These are phyloP conservation scores for Pachydiplax longipennis DNA, from an alignment of 2,888 invertebrate genomes.

Conservation along the genomic window DNA sequence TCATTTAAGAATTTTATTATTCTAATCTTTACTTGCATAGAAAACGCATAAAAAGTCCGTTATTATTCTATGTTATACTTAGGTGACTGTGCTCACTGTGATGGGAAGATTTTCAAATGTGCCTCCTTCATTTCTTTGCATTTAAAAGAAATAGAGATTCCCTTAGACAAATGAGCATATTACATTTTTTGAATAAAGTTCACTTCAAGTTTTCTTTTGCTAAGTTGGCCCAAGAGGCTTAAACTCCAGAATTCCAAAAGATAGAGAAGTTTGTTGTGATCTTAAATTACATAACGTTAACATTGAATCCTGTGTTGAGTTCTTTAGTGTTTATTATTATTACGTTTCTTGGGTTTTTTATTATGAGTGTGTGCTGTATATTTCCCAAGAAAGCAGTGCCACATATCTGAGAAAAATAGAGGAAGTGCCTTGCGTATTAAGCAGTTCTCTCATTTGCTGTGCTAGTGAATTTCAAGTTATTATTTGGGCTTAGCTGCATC, in stretches of 20 bases:
- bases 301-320: slow-evolving; percentile 28
- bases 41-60: slow-evolving; percentile 12
- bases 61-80: slow-evolving; percentile 21
- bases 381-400: slow-evolving; percentile 39
- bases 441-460: slow-evolving; percentile 35
- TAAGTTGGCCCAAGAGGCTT: slow-evolving; percentile 5
- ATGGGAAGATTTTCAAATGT: slow-evolving; percentile 8
- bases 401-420: slow-evolving; percentile 43
- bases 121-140: slow-evolving; percentile 12
- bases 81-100: slow-evolving; percentile 20
- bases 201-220: neutral
- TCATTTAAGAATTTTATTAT: slow-evolving; percentile 32
- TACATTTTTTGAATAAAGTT: neutral
- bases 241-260: slow-evolving; percentile 32
- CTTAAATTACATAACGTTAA: slow-evolving; percentile 4
- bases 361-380: slow-evolving; percentile 32
- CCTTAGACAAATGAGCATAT: slow-evolving; percentile 19
- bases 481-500: slow-evolving; percentile 20
- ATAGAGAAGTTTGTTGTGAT: slow-evolving; percentile 7
- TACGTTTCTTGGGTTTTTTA: slow-evolving; percentile 10
- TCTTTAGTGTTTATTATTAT: slow-evolving; percentile 26
- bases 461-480: neutral
- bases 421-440: slow-evolving; percentile 38
- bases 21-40: slow-evolving; percentile 1
- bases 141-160: slow-evolving; percentile 12